Base-by-base conservation (phyloP, 2,113 vertebrate species). In the Eretmochelys imbricata region DNA sequence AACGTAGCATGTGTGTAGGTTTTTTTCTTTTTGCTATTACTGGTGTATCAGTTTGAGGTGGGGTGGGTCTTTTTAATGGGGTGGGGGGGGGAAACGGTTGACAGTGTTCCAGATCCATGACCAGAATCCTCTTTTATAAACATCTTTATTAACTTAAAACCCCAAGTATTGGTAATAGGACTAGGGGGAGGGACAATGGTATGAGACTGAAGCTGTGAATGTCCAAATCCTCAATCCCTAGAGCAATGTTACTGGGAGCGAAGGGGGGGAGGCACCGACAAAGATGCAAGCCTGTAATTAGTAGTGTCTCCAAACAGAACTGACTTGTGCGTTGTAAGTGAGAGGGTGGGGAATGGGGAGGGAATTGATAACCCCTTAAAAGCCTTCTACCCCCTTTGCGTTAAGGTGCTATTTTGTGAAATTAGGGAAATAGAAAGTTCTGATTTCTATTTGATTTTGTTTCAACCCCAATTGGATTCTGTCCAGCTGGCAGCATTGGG, bases 1-100 rank as follows among this genome's bases (percentile, higher is more conserved):
- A 75, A 91, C 84, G 93, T 98, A 98, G 98, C 98, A 98, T 98
- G 98, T 97, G 92, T 97, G 97, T 98, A 97, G 97, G 84, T 95
- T 97, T 98, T 42, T 88, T 95, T 95, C 65, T 89, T 92, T 98
- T 98, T 85, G 93, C 97, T 98, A 80, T 98, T 98, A 94, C 97
- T 97, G 97, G 96, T 98, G 95, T 98, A 96, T 97, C 81, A 91
- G 96, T 96, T 93, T 54, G 51, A 80, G 84, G 89, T 84, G 95
- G 93, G 90, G 87, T 88, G 84, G 78, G 50, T 75, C 62, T 94
- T 85, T 89, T 82, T 87, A 24, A 89, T 42, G 95, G 88, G 69
- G 84, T 88, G 88, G 69, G 81, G 82, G 81, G 82, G 89, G 79
- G 91, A 88, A 82, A 85, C 5, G 75, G 88, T 55, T 87, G 78